phyloP scores from a whole-genome alignment of 2,113 vertebrate species.

The Heterocephalus glaber region DNA sequence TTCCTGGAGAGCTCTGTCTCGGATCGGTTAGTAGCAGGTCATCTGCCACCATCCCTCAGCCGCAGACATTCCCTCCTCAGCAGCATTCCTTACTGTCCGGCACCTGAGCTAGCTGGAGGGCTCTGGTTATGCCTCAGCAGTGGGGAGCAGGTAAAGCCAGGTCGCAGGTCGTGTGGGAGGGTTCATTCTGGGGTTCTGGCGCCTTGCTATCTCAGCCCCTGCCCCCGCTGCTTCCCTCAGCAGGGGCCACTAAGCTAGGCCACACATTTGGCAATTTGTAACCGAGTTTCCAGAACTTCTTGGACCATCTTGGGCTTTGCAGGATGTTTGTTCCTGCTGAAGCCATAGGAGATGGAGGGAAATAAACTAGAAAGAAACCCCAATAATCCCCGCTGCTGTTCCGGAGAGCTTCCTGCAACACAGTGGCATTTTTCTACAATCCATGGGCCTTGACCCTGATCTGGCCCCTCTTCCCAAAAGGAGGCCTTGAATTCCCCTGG shows the following conservation, averaged over 20 bases:
- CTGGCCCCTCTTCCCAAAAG: background rate
- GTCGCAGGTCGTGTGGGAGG: background rate
- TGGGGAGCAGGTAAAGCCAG: background rate
- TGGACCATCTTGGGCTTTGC: background rate
- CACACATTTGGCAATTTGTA: background rate
- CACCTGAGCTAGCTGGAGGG: background rate
- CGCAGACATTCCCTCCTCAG: background rate
- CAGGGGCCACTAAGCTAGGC: accelerated
- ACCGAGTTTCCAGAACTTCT: background rate
- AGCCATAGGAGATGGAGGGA: background rate
- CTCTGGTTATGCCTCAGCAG: background rate
- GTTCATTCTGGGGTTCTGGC: background rate
- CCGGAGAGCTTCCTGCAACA: accelerated
- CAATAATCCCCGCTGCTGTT: background rate
- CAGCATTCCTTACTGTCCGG: background rate
- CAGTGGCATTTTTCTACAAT: background rate
- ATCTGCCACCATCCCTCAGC: background rate
- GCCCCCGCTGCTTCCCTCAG: background rate
- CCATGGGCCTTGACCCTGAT: no score
- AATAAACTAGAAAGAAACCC: background rate
- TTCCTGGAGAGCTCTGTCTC: background rate
- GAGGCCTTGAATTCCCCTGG: background rate
- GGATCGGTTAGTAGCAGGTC: background rate
- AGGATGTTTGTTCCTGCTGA: background rate
- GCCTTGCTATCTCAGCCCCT: background rate